Base-by-base conservation (phyloP, 2,888 invertebrate genomes). In the Archips xylosteana region DNA sequence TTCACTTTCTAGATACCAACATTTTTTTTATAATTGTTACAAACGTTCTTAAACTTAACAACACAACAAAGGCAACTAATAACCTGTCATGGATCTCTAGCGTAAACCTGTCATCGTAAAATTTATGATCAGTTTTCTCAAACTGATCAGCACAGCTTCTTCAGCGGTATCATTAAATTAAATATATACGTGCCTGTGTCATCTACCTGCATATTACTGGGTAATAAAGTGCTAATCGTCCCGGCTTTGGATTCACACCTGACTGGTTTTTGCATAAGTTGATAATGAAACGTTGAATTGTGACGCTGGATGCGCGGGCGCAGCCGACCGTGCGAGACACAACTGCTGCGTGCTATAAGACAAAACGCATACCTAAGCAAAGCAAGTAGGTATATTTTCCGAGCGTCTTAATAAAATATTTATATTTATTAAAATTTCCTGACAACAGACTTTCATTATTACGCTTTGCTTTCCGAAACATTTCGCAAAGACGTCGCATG, bases 181-280 rank as follows among this genome's bases (percentile, higher is more conserved):
- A 68, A 61, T 69, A 49, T 42, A 9, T 42, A 65, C 74, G 54
- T 70, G 23, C 61, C 70, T 39, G 60, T 74, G 74, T 70, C 74
- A 74, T 74, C 69, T 74, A 74, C 60, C 74, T 13, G 64, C 65
- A 65, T 65, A 70, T 70, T 74, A 74, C 74, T 34, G 64, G 34
- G 74, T 69, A 70, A 74, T 70, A 61, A 74, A 65, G 54, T 60
- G 74, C 70, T 74, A 70, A 74, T 74, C 70, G 54, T 12, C 54
- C 61, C 39, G 64, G 62, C 47, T 68, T 59, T 65, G 60, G 69
- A 74, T 73, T 74, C 70, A 74, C 74, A 61, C 60, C 36, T 39
- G 74, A 70, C 74, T 74, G 74, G 73, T 73, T 73, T 73, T 73
- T 70, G 74, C 74, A 70, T 65, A 69, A 69, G 70, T 61, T 70